A percentile compares a stretch with the other conserved stretches of the same genome.
Evolutionary conservation across 2,888 invertebrate species (phyloP).

Genomic region (Trilocha varians): DNA sequence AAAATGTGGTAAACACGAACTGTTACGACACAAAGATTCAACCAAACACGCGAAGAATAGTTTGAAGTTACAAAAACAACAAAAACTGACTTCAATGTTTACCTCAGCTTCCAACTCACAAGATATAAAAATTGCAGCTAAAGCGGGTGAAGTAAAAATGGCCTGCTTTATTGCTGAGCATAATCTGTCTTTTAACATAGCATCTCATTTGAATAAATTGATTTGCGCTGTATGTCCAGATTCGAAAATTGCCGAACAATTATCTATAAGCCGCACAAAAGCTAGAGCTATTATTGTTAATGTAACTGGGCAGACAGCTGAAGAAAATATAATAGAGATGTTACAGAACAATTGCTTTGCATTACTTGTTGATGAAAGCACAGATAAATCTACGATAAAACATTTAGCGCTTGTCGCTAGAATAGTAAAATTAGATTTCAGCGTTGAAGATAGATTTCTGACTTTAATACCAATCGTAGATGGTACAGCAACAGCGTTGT

Average conservation of each 20-base stretch:
- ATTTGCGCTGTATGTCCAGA: constrained; percentile 12
- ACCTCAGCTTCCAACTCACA: constrained; percentile 11
- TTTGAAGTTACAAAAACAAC: constrained; percentile 9
- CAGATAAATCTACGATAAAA: constrained; percentile 16
- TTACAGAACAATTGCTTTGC: constrained; percentile 15
- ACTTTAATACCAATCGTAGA: constrained; percentile 18
- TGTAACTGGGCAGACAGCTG: no score
- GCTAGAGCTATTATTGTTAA: no score
- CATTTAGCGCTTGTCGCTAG: constrained; percentile 19
- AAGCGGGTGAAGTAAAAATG: constrained; percentile 15
- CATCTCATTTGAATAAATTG: constrained; percentile 15
- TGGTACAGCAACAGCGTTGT: constrained; percentile 15
- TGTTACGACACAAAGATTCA: constrained; percentile 11
- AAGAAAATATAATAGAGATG: no score
- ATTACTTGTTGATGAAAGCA: constrained; percentile 16
- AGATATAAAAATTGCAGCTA: constrained; percentile 9
- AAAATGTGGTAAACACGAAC: constrained; percentile 12
- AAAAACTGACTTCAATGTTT: constrained; percentile 7
- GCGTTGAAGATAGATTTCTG: constrained; percentile 19
- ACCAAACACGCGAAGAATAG: constrained; percentile 8
- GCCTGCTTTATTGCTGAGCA: constrained; percentile 17
- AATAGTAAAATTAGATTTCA: constrained; percentile 12
- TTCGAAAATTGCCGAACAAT: constrained; percentile 14
- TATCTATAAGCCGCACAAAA: no score
- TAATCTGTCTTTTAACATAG: constrained; percentile 16